Evolutionary conservation across 2,797 vertebrate species (phyloP), one percentile per base, ranked within the genome.

Genomic region (Hyperoplus lanceolatus): DNA sequence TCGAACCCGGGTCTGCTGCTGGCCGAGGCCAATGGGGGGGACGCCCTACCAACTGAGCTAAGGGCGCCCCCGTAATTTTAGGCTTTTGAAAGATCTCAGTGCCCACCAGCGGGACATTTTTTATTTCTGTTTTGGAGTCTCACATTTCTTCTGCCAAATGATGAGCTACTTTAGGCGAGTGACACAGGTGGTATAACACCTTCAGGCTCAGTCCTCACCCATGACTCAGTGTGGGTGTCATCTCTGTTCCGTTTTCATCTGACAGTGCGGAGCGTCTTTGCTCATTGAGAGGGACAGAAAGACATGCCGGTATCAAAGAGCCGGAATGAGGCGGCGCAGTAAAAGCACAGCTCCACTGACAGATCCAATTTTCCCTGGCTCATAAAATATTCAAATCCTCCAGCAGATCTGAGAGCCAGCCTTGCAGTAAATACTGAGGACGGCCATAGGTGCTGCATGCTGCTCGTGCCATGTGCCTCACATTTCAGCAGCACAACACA

Each of bases 331-430:
- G 74, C 76, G 15, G 29, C n/a, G 70, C 84, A 65, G 90, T 89
- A 90, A 91, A 92, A 90, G 90, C 92, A 90, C 75, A 82, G 89
- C 86, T 90, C 89, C 89, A 84, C 90, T 93, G 94, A 94, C 95
- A 93, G 92, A 94, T 94, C 93, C 93, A 91, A 94, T 95, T 94
- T 94, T 94, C 92, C 83, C 89, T 82, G 81, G 76, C 93, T 95
- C 94, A 95, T 96, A 95, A 95, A 95, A 95, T 94, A 96, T 96
- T 95, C 89, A 95, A 95, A 96, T 96, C 94, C 95, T 94, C 88
- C 84, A 51, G 88, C 88, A 90, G 90, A 92, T 94, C 91, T 90
- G 85, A 94, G 90, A 87, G 80, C 83, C 79, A 92, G 88, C 90
- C 89, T 81, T 75, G 92, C 84, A 73, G 92, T 93, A 95, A 94